A percentile compares a stretch with the other conserved stretches of the same genome.
Evolutionary conservation across 1,140 invertebrate species (phyloP).

Genomic region (Eciton burchellii): DNA sequence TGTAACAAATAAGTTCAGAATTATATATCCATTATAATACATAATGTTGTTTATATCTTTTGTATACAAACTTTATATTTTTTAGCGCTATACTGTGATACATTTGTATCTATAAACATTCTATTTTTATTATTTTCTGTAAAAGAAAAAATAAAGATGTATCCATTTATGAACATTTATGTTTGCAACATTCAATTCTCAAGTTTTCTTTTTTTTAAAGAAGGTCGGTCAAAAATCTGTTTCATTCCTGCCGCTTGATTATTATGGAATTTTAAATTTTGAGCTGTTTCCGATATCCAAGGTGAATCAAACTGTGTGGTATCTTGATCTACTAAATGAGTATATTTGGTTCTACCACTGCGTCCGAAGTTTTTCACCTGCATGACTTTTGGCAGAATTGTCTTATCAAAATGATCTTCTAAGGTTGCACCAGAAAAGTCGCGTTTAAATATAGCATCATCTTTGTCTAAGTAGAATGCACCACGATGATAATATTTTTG

Average conservation of each 20-base stretch:
- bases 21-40: not conserved
- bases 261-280: conserved; percentile 96
- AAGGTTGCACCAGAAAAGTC: conserved; percentile 98
- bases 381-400: conserved; percentile 99
- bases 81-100: not conserved
- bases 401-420: conserved; percentile 99
- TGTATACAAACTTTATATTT: conserved; percentile 4
- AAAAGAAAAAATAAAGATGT: not conserved
- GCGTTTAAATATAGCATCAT: conserved; percentile 96
- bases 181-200: conserved; percentile 71
- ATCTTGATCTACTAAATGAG: conserved; percentile 99
- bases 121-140: conserved; percentile 7
- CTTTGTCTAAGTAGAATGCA: conserved; percentile 98
- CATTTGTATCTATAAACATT: not conserved
- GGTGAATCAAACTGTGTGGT: conserved; percentile 99
- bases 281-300: conserved; percentile 96
- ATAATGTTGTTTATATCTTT: not conserved
- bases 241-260: conserved; percentile 98
- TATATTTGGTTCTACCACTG: conserved; percentile 99
- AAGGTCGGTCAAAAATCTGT: conserved; percentile 96
- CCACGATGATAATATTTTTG: conserved; percentile 99
- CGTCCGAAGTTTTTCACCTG: conserved; percentile 99
- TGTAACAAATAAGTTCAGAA: not conserved
- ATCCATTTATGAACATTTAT: too few species aligned
- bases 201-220: conserved; percentile 89